Conservation (phyloP, 2,113 vertebrate species). For the Xyliphius kryptos region DNA sequence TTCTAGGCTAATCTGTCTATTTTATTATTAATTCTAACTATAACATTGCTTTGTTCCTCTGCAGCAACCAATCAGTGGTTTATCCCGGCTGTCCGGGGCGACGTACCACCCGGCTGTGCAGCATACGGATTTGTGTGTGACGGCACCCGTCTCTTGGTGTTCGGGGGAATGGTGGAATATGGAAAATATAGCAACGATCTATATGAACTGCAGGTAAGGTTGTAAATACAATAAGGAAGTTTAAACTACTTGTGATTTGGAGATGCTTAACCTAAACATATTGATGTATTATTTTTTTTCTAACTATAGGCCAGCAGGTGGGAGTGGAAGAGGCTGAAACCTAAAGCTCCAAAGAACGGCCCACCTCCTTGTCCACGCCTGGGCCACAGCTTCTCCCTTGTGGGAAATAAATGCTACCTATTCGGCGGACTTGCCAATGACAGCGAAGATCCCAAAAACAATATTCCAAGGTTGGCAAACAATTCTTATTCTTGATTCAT, state of each 20-base stretch:
- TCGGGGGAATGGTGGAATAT: slow-evolving; percentile 78
- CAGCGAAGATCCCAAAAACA: slow-evolving; percentile 50
- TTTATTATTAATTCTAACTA: too few species aligned
- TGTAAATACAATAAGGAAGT: too few species aligned
- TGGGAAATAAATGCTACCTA: slow-evolving; percentile 84
- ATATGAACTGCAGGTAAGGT: slow-evolving; percentile 72
- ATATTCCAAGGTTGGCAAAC: slow-evolving; percentile 80
- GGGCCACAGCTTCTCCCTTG: slow-evolving; percentile 83
- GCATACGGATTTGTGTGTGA: slow-evolving; percentile 78
- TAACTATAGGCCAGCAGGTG: slow-evolving; percentile 73
- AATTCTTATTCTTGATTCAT: too few species aligned
- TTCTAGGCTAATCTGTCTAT: too few species aligned
- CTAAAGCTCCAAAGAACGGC: slow-evolving; percentile 72
- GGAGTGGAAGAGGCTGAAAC: slow-evolving; percentile 78
- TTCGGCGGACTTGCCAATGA: slow-evolving; percentile 86
- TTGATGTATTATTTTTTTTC: neutral
- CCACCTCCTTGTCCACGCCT: slow-evolving; percentile 79
- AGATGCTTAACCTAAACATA: too few species aligned
- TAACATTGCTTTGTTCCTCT: neutral
- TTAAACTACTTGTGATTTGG: too few species aligned
- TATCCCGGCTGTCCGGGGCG: slow-evolving; percentile 74
- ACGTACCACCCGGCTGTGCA: slow-evolving; percentile 74
- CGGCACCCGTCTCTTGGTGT: slow-evolving; percentile 71
- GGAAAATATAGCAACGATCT: slow-evolving; percentile 80
- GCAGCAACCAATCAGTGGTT: slow-evolving; percentile 79